These are phyloP conservation scores for Muscina levida DNA, from an alignment of 2,888 invertebrate genomes.

Conservation along the genomic window DNA sequence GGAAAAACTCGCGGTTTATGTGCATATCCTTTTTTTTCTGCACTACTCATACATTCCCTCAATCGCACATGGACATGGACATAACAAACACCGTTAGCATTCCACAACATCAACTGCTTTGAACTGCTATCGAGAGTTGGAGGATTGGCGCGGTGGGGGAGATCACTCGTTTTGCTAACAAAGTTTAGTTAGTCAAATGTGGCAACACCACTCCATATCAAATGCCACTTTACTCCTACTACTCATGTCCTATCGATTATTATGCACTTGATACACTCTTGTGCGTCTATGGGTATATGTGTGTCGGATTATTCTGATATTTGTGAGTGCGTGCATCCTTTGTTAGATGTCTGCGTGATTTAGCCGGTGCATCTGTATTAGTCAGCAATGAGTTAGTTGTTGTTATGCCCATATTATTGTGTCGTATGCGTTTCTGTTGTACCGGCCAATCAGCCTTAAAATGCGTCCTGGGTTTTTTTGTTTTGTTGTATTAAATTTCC, in stretches of 20 bases:
- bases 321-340: background rate
- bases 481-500: background rate
- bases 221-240: background rate
- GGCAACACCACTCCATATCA: conserved; percentile 13
- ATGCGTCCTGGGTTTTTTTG: conserved; percentile 44
- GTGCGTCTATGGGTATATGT: conserved; percentile 14
- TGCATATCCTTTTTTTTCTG: conserved; percentile 3
- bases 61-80: no score
- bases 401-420: background rate
- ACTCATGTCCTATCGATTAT: conserved; percentile 9
- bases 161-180: background rate
- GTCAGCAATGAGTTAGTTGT: background rate
- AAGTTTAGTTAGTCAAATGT: conserved; percentile 26
- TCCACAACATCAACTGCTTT: no score
- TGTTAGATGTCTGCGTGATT: background rate
- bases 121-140: background rate
- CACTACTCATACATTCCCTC: background rate
- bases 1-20: conserved; percentile 20
- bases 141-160: background rate
- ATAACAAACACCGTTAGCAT: no score
- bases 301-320: background rate
- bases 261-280: conserved; percentile 17
- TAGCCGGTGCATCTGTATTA: conserved; percentile 8
- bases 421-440: conserved; percentile 27
- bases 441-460: conserved; percentile 59